A percentile compares a stretch with the other conserved stretches of the same genome.
These are phyloP conservation scores for Sinodicranocentrus sp. DNA, from an alignment of 2,888 invertebrate species.

Conservation along the genomic window DNA sequence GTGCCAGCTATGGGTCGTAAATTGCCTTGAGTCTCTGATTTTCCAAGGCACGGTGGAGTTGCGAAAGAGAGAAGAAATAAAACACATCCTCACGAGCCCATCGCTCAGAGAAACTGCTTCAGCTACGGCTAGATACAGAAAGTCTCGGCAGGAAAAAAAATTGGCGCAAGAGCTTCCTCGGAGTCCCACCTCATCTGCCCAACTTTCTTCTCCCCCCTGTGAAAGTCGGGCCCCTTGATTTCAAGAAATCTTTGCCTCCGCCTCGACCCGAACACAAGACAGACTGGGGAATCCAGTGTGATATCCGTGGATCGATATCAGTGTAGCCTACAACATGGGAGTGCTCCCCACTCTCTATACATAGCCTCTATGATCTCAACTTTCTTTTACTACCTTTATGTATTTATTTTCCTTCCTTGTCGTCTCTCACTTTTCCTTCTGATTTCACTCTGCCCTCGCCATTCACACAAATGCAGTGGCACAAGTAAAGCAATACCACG, in stretches of 20 bases:
- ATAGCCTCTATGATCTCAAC: slow-evolving; percentile 36
- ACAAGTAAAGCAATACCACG: background rate
- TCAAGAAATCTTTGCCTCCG: slow-evolving; percentile 69
- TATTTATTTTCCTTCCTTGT: slow-evolving; percentile 43
- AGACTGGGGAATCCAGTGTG: slow-evolving; percentile 49
- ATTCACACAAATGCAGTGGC: background rate
- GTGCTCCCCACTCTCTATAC: slow-evolving; percentile 57
- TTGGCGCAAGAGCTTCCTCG: slow-evolving; percentile 68
- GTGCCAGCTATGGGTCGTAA: slow-evolving; percentile 43
- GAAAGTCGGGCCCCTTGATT: slow-evolving; percentile 60
- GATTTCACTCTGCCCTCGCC: slow-evolving; percentile 34
- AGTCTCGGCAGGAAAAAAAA: slow-evolving; percentile 55
- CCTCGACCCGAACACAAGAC: slow-evolving; percentile 66
- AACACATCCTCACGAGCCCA: slow-evolving; percentile 76
- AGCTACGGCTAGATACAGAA: slow-evolving; percentile 49
- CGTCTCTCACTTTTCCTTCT: slow-evolving; percentile 48
- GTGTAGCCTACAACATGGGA: slow-evolving; percentile 73
- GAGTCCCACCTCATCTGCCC: slow-evolving; percentile 65
- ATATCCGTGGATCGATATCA: slow-evolving; percentile 73
- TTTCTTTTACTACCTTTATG: slow-evolving; percentile 51
- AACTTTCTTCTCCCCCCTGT: slow-evolving; percentile 62
- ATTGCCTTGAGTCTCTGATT: slow-evolving; percentile 73
- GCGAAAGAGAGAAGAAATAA: slow-evolving; percentile 70
- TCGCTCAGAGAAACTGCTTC: slow-evolving; percentile 75
- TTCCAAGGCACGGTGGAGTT: slow-evolving; percentile 76